phyloP scores from a whole-genome alignment of 2,797 vertebrate genomes.

The Luscinia luscinia region DNA sequence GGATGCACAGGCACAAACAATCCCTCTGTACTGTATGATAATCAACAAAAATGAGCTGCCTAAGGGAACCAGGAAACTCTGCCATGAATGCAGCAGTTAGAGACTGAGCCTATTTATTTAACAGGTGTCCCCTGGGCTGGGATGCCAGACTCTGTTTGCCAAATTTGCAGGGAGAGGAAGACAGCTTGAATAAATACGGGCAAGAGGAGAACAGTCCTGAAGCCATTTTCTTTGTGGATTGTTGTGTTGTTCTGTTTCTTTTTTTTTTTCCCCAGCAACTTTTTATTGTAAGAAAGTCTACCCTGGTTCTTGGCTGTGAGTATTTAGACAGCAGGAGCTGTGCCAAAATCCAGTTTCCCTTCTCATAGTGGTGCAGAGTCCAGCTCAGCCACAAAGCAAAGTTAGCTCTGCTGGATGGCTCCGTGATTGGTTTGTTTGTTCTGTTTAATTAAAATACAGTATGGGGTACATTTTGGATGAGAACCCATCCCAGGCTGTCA shows the following conservation, averaged over 20 bases:
- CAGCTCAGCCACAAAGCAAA: not conserved
- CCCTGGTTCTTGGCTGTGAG: not conserved
- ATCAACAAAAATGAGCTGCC: constrained; percentile 63
- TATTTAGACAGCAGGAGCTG: not conserved
- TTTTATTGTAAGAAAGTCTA: constrained; percentile 12
- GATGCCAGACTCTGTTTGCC: constrained; percentile 55
- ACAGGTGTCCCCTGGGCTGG: constrained; percentile 62
- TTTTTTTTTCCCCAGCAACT: not conserved
- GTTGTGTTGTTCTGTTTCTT: not conserved
- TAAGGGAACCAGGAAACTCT: constrained; percentile 56
- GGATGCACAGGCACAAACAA: constrained; percentile 42
- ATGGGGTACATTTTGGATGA: constrained; percentile 16
- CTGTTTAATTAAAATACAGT: constrained; percentile 57
- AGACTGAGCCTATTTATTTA: constrained; percentile 68
- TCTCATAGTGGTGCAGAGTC: not conserved
- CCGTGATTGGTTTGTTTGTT: not conserved
- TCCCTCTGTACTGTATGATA: constrained; percentile 55
- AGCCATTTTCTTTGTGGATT: constrained; percentile 17
- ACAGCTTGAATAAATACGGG: constrained; percentile 53
- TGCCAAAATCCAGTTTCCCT: not conserved
- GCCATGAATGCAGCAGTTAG: constrained; percentile 54
- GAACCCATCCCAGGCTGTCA: not conserved
- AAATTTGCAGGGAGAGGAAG: constrained; percentile 42
- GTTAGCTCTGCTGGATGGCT: not conserved
- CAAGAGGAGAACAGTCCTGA: constrained; percentile 22